phyloP scores from a whole-genome alignment of 2,888 invertebrate genomes.

The Protodeltote pygarga region DNA sequence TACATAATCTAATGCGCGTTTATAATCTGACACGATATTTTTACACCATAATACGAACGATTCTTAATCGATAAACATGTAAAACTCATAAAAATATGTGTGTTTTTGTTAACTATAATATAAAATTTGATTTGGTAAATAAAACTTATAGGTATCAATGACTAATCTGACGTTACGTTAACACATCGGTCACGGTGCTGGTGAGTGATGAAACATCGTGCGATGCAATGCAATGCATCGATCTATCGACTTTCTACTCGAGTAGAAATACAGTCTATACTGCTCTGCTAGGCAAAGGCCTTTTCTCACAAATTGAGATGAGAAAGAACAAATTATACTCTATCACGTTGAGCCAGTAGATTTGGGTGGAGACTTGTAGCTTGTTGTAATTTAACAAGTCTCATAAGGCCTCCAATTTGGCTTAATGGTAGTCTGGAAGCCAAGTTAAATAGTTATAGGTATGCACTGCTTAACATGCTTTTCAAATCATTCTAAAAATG shows the following conservation, averaged over 20 bases:
- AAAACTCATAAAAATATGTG: conserved; percentile 49
- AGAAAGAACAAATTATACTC: too few species aligned
- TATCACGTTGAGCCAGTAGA: too few species aligned
- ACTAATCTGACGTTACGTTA: conserved; percentile 47
- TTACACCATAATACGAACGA: conserved; percentile 43
- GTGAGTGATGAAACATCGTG: conserved; percentile 49
- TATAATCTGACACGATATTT: conserved; percentile 43
- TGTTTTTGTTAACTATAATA: conserved; percentile 53
- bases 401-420: too few species aligned
- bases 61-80: conserved; percentile 54
- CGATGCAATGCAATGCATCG: conserved; percentile 42
- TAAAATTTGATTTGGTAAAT: conserved; percentile 66
- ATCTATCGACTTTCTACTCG: conserved; percentile 63
- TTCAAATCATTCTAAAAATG: too few species aligned
- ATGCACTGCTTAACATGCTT: too few species aligned
- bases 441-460: too few species aligned
- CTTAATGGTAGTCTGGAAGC: too few species aligned
- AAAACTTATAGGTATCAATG: conserved; percentile 60
- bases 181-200: conserved; percentile 48
- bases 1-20: conserved; percentile 35
- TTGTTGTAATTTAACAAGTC: too few species aligned
- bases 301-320: too few species aligned
- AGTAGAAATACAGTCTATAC: too few species aligned
- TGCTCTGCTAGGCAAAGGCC: too few species aligned
- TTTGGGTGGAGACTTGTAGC: too few species aligned